Percentiles rank a stretch among this genome's conserved stretches.
Conservation (phyloP, 2,113 vertebrate species). For the Crocuta crocuta region DNA sequence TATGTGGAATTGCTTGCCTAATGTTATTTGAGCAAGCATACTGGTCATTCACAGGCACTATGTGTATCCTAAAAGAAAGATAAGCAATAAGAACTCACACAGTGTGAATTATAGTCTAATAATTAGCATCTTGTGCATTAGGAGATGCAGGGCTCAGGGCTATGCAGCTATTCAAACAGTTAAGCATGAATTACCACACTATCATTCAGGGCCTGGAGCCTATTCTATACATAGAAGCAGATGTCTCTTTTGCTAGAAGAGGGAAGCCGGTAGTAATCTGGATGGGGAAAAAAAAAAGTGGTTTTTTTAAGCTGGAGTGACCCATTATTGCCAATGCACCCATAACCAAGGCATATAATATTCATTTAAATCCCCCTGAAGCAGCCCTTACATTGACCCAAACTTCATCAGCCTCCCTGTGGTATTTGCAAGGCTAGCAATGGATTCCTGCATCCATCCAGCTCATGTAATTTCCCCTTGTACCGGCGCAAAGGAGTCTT, state of each 20-base stretch:
- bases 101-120: slow-evolving; percentile 63
- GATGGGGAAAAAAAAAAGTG: background rate
- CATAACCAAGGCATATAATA: background rate
- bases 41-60: background rate
- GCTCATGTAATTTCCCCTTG: background rate
- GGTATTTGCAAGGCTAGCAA: background rate
- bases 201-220: slow-evolving; percentile 70
- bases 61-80: slow-evolving; percentile 33
- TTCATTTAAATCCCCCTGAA: background rate
- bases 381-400: background rate
- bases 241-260: slow-evolving; percentile 61
- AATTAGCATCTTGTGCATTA: slow-evolving; percentile 50
- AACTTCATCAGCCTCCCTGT: background rate
- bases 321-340: background rate
- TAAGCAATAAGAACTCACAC: slow-evolving; percentile 43
- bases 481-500: background rate
- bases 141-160: slow-evolving; percentile 42
- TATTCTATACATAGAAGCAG: slow-evolving; percentile 76
- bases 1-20: background rate
- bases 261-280: slow-evolving; percentile 41
- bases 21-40: background rate
- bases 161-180: slow-evolving; percentile 68
- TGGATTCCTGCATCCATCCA: background rate
- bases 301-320: background rate
- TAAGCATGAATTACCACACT: slow-evolving; percentile 73